Base-by-base conservation (phyloP, 2,888 invertebrate genomes). In the Sphecodes monilicornis region DNA sequence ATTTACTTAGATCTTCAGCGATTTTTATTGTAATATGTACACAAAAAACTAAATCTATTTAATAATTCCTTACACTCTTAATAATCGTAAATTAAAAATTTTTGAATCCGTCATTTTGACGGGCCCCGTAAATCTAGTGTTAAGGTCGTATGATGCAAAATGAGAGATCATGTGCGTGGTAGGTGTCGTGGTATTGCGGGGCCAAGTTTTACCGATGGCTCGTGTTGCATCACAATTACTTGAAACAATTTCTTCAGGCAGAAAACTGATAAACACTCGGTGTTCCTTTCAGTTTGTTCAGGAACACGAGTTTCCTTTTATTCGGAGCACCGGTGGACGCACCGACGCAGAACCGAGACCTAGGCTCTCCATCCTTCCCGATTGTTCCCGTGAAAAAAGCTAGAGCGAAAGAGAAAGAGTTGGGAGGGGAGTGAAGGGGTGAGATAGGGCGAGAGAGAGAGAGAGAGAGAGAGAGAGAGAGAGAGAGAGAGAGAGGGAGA, bases 301-400 rank as follows among this genome's bases (percentile, higher is more conserved):
- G 68, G 74, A 82, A 82, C 71, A 70, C 50, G 64, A 64, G 64
- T 36, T 43, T 6, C 60, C 57, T 39, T 69, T 71, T 39, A n/a
- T 50, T 36, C 43, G 13, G 68, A 68, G 36, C 18, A 18, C 16
- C 26, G 50, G 8, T 39, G 13, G 46, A 26, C 76, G 43, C 74
- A 68, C 36, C 68, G 68, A 68, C 68, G 68, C 68, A 68, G 68
- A 68, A 68, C 16, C n/a, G 39, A n/a, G 18, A 54, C 16, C 50
- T 36, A 22, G n/a, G 4, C 26, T 32, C 26, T 32, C 18, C 8
- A 22, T 68, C 66, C 66, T 60, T 22, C 46, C 43, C 73, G 69
- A 80, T 80, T 54, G 64, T 54, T 60, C 18, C 69, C n/a, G 43
- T 60, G 18, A 39, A 64, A 70, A 69, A 43, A 13, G 29, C 29